Conservation (phyloP, 2,113 vertebrate genomes). For the Sprattus sprattus region DNA sequence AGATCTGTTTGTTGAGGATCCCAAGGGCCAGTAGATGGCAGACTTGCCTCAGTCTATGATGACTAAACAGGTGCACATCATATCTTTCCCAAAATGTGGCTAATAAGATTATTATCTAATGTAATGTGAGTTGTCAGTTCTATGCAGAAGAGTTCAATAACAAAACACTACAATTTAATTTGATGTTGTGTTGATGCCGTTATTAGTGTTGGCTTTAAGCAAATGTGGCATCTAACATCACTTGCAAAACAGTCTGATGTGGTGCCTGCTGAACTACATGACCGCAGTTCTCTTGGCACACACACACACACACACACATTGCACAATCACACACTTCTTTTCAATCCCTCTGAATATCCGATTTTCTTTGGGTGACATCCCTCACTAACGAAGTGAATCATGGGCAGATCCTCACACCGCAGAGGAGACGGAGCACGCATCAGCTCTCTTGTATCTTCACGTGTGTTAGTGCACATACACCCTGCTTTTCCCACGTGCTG, state of each 20-base stretch:
- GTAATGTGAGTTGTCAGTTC: neutral
- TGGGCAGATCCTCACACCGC: neutral
- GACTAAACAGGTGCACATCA: neutral
- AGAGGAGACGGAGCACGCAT: too few relatives aligned
- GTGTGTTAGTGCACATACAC: neutral
- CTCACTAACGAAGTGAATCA: constrained; percentile 28
- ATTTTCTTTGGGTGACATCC: constrained; percentile 35
- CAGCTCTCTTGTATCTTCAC: neutral
- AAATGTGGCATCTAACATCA: neutral
- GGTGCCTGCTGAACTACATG: neutral
- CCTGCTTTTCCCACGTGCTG: neutral
- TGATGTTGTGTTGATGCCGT: neutral
- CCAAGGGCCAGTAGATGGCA: constrained; percentile 38
- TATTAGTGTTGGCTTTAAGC: neutral
- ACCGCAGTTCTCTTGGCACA: neutral
- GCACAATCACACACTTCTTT: neutral
- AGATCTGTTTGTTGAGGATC: neutral
- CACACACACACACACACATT: constrained; percentile 1
- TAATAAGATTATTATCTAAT: neutral
- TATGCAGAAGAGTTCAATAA: neutral
- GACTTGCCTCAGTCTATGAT: constrained; percentile 15
- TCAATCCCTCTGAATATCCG: neutral
- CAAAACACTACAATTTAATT: neutral
- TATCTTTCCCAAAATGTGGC: neutral
- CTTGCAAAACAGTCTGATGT: neutral